Conservation (phyloP, 2,797 vertebrate genomes). For the Alcedo atthis region DNA sequence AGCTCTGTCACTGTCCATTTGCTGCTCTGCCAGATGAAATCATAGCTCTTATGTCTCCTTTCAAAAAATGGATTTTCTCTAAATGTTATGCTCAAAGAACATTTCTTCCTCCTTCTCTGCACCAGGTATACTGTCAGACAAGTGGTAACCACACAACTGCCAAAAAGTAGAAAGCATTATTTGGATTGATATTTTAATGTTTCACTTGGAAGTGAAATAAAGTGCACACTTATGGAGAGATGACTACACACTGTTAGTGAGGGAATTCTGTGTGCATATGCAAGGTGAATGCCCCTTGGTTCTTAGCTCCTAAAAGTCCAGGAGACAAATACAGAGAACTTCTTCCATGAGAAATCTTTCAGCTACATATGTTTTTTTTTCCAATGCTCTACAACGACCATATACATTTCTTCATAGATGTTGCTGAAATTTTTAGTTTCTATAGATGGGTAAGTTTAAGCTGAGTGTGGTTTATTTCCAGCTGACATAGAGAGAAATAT, state of each 20-base stretch:
- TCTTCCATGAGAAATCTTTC: background rate
- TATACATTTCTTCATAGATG: background rate
- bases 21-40: background rate
- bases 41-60: background rate
- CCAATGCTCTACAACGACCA: background rate
- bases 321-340: background rate
- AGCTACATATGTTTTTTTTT: background rate
- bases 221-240: background rate
- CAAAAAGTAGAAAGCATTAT: background rate
- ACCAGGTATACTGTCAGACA: background rate
- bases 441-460: background rate
- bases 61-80: background rate
- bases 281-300: background rate
- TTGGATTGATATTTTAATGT: background rate
- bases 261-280: background rate
- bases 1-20: constrained; percentile 6
- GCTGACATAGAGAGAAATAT: background rate
- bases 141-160: background rate
- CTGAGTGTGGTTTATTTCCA: background rate
- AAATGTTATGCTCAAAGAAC: background rate
- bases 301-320: background rate
- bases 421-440: background rate
- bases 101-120: background rate
- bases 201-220: background rate
- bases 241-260: background rate